A percentile compares a stretch with the other conserved stretches of the same genome.
These are phyloP conservation scores for Agrochola litura DNA, from an alignment of 2,888 invertebrate genomes.

Conservation along the genomic window DNA sequence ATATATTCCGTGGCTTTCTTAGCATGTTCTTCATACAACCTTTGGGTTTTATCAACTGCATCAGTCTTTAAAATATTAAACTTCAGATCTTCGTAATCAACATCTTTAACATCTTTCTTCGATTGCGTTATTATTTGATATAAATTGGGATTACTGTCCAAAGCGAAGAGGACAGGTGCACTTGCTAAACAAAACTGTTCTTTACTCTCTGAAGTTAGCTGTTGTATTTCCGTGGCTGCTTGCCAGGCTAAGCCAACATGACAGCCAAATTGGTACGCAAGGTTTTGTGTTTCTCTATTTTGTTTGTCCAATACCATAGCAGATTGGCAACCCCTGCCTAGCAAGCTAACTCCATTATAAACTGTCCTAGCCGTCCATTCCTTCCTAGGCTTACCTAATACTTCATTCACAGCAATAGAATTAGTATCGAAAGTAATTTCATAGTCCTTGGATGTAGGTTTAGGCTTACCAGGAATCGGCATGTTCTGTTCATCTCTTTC, in stretches of 20 bases:
- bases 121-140: constrained; percentile 92
- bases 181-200: constrained; percentile 94
- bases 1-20: constrained; percentile 83
- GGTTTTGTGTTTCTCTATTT: constrained; percentile 91
- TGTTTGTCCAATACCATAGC: constrained; percentile 94
- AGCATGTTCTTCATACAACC: constrained; percentile 84
- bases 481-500: constrained; percentile 94
- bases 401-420: constrained; percentile 81
- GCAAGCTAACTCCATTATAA: constrained; percentile 92
- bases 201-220: constrained; percentile 90
- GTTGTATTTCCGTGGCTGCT: constrained; percentile 88
- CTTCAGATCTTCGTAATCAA: constrained; percentile 92
- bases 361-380: constrained; percentile 94
- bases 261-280: constrained; percentile 95
- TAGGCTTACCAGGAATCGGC: constrained; percentile 92
- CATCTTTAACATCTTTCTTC: constrained; percentile 92
- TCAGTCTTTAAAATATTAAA: constrained; percentile 87
- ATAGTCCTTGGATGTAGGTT: constrained; percentile 77
- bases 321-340: constrained; percentile 95
- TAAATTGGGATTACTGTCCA: constrained; percentile 94
- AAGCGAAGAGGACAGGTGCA: constrained; percentile 95
- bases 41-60: constrained; percentile 84
- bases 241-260: constrained; percentile 96
- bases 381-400: constrained; percentile 91
- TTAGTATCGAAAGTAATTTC: constrained; percentile 84